These are phyloP conservation scores for Pogonocherus hispidulus DNA, from an alignment of 2,888 invertebrate species.

Conservation along the genomic window DNA sequence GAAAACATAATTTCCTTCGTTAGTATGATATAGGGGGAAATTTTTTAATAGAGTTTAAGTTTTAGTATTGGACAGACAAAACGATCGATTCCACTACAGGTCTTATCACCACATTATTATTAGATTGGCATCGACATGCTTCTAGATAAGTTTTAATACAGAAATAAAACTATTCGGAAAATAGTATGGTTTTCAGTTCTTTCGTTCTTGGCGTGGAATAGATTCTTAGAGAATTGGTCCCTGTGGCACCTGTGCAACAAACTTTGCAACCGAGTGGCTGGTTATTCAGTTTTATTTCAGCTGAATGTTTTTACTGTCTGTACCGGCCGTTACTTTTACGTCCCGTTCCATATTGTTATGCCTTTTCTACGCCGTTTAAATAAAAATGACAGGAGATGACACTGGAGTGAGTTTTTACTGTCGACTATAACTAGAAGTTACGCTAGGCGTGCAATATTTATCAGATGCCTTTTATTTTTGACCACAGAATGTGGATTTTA, in stretches of 20 bases:
- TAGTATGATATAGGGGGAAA: too few species aligned
- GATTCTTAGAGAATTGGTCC: too few species aligned
- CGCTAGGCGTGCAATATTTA: neutral
- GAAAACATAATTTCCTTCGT: too few species aligned
- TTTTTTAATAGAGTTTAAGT: too few species aligned
- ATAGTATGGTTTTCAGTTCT: too few species aligned
- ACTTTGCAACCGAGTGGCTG: neutral
- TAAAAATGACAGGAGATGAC: neutral
- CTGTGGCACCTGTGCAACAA: neutral
- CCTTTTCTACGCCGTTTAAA: neutral
- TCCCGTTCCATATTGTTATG: neutral
- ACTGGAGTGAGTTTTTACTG: neutral
- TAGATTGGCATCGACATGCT: too few species aligned
- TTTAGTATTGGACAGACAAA: too few species aligned
- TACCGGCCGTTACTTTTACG: neutral
- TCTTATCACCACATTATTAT: too few species aligned
- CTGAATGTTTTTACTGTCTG: neutral
- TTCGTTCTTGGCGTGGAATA: too few species aligned
- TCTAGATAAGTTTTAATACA: too few species aligned
- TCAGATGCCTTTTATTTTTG: neutral
- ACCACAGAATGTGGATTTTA: neutral
- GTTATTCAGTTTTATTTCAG: neutral
- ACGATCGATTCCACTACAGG: too few species aligned
- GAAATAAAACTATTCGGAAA: too few species aligned
- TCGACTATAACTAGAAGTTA: neutral